Evolutionary conservation across 2,888 invertebrate species (phyloP), one percentile per base, ranked within the genome.

Genomic region (Phragmatobia fuliginosa): DNA sequence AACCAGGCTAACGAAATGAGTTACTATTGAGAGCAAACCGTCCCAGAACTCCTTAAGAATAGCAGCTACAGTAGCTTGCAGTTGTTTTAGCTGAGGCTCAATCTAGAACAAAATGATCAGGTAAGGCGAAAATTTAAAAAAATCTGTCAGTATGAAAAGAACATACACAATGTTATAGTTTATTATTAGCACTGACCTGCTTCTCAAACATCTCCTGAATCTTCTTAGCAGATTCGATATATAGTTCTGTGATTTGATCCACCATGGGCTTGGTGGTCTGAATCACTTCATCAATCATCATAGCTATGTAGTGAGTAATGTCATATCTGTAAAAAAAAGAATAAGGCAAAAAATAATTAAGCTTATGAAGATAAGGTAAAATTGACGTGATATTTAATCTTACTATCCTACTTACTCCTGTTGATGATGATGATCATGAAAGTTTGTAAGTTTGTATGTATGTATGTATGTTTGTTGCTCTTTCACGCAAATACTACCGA

Each of bases 1-100:
- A 58, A 96, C 77, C 52, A 96, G 90, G 21, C 96, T 96, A 3
- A 96, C 79, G 75, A 96, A 92, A 70, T 95, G 92, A 0, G 96
- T 95, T 1, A 96, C 84, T 7, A 96, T 71, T 64, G 95, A 93
- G 49, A 95, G 81, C 0, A 92, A 76, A 0, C 94, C 90, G 31
- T 95, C 88, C 56, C 94, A 79, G 73, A 94, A 82, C 68, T 91
- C 90, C 60, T 95, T 92, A 2, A 93, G 62, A 0, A 95, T 84
- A 18, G 94, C 93, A 3, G 89, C 81, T 0, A 92, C 8, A 45
- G 86, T 90, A 0, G 73, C 84, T 81, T 92, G 92, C 28, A 93
- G 73, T 62, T 95, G 80, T 68, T 91, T 91, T 6, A 95, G 33
- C 68, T 90, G 86, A 0, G 93, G 93, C 67, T 91, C 92, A 61